Evolutionary conservation across 2,113 vertebrate species (phyloP).

Genomic region (Myxocyprinus asiaticus): DNA sequence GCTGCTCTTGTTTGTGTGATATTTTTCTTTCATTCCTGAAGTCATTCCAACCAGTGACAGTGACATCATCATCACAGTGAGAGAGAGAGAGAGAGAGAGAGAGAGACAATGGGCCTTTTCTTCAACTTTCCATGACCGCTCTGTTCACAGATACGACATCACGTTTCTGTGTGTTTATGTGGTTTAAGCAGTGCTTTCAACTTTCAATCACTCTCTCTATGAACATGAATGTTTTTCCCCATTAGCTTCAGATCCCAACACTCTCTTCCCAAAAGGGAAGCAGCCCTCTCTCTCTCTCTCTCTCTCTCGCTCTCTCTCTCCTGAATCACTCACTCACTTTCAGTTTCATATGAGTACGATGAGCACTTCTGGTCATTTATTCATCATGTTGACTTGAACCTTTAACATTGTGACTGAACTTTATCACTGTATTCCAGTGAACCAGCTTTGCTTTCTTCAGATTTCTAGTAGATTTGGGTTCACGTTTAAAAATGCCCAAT

Average conservation of each 20-base stretch:
- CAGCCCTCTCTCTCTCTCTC: neutral
- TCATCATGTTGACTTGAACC: neutral
- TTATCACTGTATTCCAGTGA: neutral
- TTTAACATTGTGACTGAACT: neutral
- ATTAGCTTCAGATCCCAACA: conserved; percentile 23
- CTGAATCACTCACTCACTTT: neutral
- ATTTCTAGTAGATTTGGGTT: neutral
- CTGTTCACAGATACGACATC: neutral
- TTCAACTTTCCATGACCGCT: no score
- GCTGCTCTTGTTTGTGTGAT: no score
- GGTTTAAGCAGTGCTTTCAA: no score
- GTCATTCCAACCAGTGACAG: no score
- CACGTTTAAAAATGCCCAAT: no score
- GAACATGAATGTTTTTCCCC: conserved; percentile 48
- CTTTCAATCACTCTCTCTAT: conserved; percentile 37
- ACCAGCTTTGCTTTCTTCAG: neutral
- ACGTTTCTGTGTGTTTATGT: neutral
- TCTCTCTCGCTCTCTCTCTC: neutral
- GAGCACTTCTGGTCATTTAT: neutral
- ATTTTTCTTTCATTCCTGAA: no score
- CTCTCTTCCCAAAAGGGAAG: conserved; percentile 52
- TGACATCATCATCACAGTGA: no score
- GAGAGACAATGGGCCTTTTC: no score
- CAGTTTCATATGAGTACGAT: neutral
- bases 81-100: no score